Conservation (phyloP, 2,888 invertebrate genomes). For the Molorchus minor region DNA sequence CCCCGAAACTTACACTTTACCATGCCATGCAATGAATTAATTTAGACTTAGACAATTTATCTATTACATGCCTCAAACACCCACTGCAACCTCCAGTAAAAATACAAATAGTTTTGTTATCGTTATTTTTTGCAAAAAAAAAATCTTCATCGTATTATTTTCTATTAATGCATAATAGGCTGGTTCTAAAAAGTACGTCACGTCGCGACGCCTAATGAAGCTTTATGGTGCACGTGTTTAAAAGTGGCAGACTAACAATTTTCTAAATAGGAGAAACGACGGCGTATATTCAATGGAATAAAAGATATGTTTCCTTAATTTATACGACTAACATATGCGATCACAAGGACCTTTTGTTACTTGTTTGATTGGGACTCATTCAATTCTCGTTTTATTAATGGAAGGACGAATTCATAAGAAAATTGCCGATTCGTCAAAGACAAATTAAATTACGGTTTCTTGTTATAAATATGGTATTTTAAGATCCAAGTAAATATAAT, state of each 20-base stretch:
- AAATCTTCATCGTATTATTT: too few species aligned
- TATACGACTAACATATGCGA: slow-evolving; percentile 13
- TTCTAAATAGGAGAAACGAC: slow-evolving; percentile 5
- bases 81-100: too few species aligned
- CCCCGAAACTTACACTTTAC: too few species aligned
- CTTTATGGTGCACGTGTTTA: slow-evolving; percentile 11
- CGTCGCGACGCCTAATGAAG: slow-evolving; percentile 13
- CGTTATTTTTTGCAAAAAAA: too few species aligned
- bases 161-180: too few species aligned
- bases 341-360: slow-evolving; percentile 25
- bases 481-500: neutral
- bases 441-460: slow-evolving; percentile 24
- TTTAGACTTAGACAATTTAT: neutral
- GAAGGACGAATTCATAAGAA: slow-evolving; percentile 31
- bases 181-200: neutral
- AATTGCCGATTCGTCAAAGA: slow-evolving; percentile 19
- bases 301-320: slow-evolving; percentile 27
- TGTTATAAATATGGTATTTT: slow-evolving; percentile 8
- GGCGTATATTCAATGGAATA: slow-evolving; percentile 3
- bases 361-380: slow-evolving; percentile 32
- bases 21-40: neutral
- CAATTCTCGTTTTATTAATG: slow-evolving; percentile 31
- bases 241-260: slow-evolving; percentile 17
- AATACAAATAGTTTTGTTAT: too few species aligned
- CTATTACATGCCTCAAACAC: too few species aligned